These are phyloP conservation scores for Drosophila mauritiana DNA, from an alignment of 1,140 invertebrate species.

Conservation along the genomic window DNA sequence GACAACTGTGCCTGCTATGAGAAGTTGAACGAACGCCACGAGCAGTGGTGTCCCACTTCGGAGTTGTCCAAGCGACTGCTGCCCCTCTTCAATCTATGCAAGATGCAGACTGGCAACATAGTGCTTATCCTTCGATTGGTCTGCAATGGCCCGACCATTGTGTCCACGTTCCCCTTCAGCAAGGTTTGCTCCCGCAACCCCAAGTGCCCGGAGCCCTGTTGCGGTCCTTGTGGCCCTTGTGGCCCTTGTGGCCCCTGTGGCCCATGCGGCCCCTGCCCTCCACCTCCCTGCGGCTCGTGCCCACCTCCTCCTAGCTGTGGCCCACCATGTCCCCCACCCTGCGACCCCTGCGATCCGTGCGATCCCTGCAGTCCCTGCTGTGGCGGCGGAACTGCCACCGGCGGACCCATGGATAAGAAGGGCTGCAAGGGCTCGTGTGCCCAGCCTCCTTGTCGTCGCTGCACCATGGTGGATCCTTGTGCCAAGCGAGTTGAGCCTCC, in stretches of 20 bases:
- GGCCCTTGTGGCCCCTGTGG: conserved; percentile 32
- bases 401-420: conserved; percentile 41
- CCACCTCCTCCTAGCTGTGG: conserved; percentile 5
- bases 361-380: conserved; percentile 28
- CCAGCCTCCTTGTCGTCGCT: neutral
- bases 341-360: conserved; percentile 11
- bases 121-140: conserved; percentile 72
- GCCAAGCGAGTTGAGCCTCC: conserved; percentile 1
- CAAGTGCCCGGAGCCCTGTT: conserved; percentile 32
- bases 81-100: conserved; percentile 77
- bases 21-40: conserved; percentile 38
- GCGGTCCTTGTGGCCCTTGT: conserved; percentile 21
- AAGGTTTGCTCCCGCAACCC: conserved; percentile 69
- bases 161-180: conserved; percentile 64
- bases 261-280: conserved; percentile 16
- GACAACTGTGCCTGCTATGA: conserved; percentile 74
- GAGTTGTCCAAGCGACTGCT: conserved; percentile 70
- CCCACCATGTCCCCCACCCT: conserved; percentile 12
- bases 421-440: conserved; percentile 15
- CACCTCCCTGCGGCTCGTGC: neutral
- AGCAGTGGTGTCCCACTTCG: conserved; percentile 75
- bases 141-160: conserved; percentile 75
- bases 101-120: conserved; percentile 79
- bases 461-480: conserved; percentile 52
- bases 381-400: conserved; percentile 13